Percentiles rank a stretch among this genome's conserved stretches.
Evolutionary conservation across 1,140 invertebrate genomes (phyloP).

Genomic region (Zaprionus inermis): DNA sequence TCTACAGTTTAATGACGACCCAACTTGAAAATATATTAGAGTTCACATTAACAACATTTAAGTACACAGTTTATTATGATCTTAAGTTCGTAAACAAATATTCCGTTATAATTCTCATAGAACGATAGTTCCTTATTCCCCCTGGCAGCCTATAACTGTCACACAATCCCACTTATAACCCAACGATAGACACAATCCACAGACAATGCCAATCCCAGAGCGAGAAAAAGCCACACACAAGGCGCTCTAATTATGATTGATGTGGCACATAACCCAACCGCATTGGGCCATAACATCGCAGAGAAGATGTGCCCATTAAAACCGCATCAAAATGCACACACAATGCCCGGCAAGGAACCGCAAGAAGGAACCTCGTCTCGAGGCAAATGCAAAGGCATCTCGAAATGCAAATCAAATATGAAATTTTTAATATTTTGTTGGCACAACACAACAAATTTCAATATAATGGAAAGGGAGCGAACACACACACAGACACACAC

Average conservation of each 20-base stretch:
- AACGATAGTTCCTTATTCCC: neutral
- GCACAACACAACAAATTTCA: constrained; percentile 83
- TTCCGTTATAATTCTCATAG: neutral
- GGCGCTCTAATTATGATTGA: constrained; percentile 76
- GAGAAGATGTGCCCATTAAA: constrained; percentile 64
- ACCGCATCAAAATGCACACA: constrained; percentile 73
- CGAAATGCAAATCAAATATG: constrained; percentile 81
- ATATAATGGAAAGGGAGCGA: constrained; percentile 59
- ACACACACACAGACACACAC: constrained; percentile 22
- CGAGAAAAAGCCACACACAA: constrained; percentile 59
- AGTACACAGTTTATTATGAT: neutral
- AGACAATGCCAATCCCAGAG: constrained; percentile 10
- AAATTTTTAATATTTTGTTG: constrained; percentile 82
- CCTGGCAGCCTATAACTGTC: constrained; percentile 31
- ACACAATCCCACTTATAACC: constrained; percentile 13
- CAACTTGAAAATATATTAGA: no score
- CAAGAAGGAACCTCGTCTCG: constrained; percentile 1
- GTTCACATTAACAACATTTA: neutral
- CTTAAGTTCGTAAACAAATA: neutral
- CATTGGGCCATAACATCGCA: constrained; percentile 35
- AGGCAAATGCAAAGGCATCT: neutral
- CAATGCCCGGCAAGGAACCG: no score
- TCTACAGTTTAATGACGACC: no score
- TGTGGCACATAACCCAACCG: constrained; percentile 49
- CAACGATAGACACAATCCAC: neutral